Percentiles rank a stretch among this genome's conserved stretches.
Conservation (phyloP, 1,140 invertebrate species). For the Pogonomyrmex barbatus region DNA sequence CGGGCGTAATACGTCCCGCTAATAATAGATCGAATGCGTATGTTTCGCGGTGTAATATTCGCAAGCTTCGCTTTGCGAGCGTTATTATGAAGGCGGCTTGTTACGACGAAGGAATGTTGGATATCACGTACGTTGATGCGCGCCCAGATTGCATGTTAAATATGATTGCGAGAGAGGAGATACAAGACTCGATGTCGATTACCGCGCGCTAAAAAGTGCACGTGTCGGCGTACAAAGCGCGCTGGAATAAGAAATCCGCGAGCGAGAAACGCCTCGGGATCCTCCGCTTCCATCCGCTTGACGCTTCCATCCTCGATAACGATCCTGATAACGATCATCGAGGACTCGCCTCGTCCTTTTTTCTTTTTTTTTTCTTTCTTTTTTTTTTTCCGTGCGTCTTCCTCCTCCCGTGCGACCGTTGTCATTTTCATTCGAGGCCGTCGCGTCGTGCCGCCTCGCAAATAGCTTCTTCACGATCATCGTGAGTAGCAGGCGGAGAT, state of each 20-base stretch:
- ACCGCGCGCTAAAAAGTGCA: not conserved
- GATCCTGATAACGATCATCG: slow-evolving; percentile 14
- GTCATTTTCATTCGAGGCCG: slow-evolving; percentile 53
- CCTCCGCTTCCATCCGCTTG: not conserved
- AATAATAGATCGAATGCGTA: slow-evolving; percentile 21
- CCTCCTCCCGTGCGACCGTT: not conserved
- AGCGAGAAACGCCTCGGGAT: not conserved
- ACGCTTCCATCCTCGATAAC: not conserved
- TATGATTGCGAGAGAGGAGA: not conserved
- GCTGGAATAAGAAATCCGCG: not conserved
- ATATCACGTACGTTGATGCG: not conserved
- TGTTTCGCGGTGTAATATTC: not conserved
- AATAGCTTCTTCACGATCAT: slow-evolving; percentile 40
- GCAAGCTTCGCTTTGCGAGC: not conserved
- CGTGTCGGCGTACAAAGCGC: not conserved
- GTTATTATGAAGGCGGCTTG: not conserved
- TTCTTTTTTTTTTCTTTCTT: too few relatives aligned
- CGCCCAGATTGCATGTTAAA: not conserved
- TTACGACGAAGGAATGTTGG: not conserved
- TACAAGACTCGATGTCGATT: not conserved
- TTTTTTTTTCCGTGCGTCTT: not conserved
- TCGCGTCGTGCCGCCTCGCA: not conserved
- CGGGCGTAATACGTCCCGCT: not conserved
- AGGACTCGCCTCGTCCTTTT: not conserved
- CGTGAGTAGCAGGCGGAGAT: slow-evolving; percentile 50